Evolutionary conservation across 53 echinoderm and acorn worm species (phyloP).

Genomic region (Holothuria leucospilota): DNA sequence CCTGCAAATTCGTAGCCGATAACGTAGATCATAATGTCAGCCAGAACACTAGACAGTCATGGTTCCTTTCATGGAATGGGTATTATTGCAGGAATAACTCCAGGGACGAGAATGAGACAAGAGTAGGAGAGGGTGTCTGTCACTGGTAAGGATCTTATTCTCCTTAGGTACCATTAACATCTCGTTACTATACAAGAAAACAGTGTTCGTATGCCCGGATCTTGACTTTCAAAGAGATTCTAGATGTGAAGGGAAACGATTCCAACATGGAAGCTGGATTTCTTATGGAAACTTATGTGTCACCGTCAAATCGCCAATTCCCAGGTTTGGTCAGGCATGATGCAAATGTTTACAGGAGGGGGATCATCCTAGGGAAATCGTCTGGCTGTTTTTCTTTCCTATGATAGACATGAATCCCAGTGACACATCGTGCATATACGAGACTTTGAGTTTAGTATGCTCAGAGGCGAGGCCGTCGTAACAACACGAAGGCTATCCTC

Average conservation of each 20-base stretch:
- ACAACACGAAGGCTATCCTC: no score
- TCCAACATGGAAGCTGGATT: no score
- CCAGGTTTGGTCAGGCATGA: conserved; percentile 51
- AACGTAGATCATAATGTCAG: conserved; percentile 82
- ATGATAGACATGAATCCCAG: no score
- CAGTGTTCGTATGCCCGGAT: background rate
- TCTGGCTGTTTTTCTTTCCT: background rate
- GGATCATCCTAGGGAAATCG: background rate
- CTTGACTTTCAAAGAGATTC: no score
- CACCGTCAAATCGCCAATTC: conserved; percentile 27
- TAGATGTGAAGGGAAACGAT: no score
- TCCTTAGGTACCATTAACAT: conserved; percentile 29
- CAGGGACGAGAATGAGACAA: conserved; percentile 39
- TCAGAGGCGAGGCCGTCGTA: background rate
- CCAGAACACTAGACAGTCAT: conserved; percentile 67
- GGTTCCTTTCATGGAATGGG: no score
- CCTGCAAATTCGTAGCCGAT: conserved; percentile 65
- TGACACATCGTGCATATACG: conserved; percentile 35
- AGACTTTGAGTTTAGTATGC: conserved; percentile 53
- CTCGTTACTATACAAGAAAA: background rate
- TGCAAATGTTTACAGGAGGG: conserved; percentile 43
- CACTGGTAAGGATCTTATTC: conserved; percentile 56
- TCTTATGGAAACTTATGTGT: conserved; percentile 43
- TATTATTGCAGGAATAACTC: conserved; percentile 75
- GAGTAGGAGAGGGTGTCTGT: conserved; percentile 51